phyloP scores from a whole-genome alignment of 1,140 invertebrate species.

The Diorhabda sublineata region DNA sequence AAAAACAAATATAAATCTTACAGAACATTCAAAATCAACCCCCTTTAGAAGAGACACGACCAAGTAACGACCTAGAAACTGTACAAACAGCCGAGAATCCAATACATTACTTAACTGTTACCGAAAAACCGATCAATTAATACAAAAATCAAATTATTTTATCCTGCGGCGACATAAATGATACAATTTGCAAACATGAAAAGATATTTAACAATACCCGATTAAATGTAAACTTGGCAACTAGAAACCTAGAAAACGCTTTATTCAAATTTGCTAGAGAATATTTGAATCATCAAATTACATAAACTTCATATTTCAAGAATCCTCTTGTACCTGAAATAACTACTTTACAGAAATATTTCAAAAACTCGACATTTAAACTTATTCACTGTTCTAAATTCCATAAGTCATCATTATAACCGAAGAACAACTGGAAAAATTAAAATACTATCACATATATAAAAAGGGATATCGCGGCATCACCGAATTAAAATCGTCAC shows the following conservation, averaged over 20 bases:
- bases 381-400: conserved; percentile 21
- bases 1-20: too few relatives aligned
- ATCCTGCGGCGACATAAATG: neutral
- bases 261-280: conserved; percentile 24
- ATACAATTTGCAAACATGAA: neutral
- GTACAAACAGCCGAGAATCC: conserved; percentile 23
- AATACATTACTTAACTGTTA: conserved; percentile 15
- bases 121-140: conserved; percentile 20
- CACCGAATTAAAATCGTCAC: conserved; percentile 23
- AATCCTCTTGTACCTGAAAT: neutral
- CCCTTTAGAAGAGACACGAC: too few relatives aligned
- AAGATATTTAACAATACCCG: conserved; percentile 23
- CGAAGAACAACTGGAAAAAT: conserved; percentile 22
- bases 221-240: conserved; percentile 17
- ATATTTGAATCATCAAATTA: conserved; percentile 25
- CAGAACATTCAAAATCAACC: too few relatives aligned
- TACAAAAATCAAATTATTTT: conserved; percentile 27
- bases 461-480: conserved; percentile 24
- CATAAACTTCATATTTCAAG: conserved; percentile 23
- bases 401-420: conserved; percentile 17
- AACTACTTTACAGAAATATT: conserved; percentile 24
- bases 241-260: neutral
- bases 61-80: conserved; percentile 14
- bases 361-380: conserved; percentile 24
- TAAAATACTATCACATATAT: too few relatives aligned